Evolutionary conservation across 2,888 invertebrate genomes (phyloP), one percentile per base, ranked within the genome.

Genomic region (Acleris holmiana): DNA sequence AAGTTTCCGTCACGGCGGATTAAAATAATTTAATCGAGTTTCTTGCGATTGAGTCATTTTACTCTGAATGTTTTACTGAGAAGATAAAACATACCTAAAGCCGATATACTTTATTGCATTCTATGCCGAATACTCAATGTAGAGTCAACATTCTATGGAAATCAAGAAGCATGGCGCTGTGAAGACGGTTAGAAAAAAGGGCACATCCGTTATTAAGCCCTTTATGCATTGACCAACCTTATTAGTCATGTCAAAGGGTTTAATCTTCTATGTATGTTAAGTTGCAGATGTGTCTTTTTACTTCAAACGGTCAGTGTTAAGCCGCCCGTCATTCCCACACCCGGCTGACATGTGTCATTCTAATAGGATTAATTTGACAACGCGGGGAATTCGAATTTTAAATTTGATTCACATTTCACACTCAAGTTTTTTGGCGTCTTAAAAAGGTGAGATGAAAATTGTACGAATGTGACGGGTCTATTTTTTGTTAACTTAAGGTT

Each of bases 321-420:
- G 73, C 77, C 73, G 73, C 76, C 58, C 71, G 70, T 75, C 74
- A 70, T 72, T 73, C 71, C 68, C 67, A 61, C 62, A 64, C 56
- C 58, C 60, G 53, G 35, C 71, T 71, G 76, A 80, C 80, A 78
- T 75, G 74, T 78, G 83, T 84, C 83, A 82, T 67, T 63, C 64
- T 85, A 86, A 86, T 86, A 86, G 83, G 88, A 88, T 89, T 89
- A 87, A 75, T 78, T 75, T 82, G 79, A 82, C 74, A 74, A 69
- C 69, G 69, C 71, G 68, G 71, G 71, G 72, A 80, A 80, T 79
- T 81, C 67, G 62, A 77, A 76, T 75, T 77, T 77, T 64, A 61
- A 68, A 75, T 72, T 71, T 70, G 57, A 64, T 65, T 55, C 71
- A 72, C 70, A 67, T 71, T 76, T 74, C 60, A 64, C 72, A 75